Evolutionary conservation across 2,888 invertebrate genomes (phyloP), one percentile per base, ranked within the genome.

Genomic region (Drosophila hamatofila): DNA sequence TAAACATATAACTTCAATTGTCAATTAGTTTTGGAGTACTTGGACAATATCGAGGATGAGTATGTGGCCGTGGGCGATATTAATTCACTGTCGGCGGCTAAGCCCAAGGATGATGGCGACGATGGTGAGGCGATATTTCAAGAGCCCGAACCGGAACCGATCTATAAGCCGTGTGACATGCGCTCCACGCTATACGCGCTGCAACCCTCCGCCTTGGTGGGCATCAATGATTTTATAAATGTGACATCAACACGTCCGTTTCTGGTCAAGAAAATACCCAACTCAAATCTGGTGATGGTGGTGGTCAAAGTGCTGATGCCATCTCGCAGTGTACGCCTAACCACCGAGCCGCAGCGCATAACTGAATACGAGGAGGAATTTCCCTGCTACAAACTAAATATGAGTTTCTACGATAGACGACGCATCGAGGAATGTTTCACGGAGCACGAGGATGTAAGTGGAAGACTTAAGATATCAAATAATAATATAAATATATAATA

Each of bases 211-310:
- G 80, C 84, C 0, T 69, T 92, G 7, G 93, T 94, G 66, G 94
- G 94, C 77, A 92, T 94, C 67, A 92, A 93, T 69, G 92, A 93
- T 9, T 92, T 92, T 73, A 90, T 93, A 37, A 81, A 92, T 49
- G 84, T 91, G 33, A 93, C 93, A 35, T 93, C 93, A 75, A 94
- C 94, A 27, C 94, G 95, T 61, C 94, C 95, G 4, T 97, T 96
- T 91, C 95, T 95, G 92, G 95, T 96, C 1, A 95, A 96, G 77
- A 94, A 95, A 88, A 95, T 97, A 41, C 95, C 95, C 0, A 94
- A 96, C 85, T 97, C 97, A 25, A 97, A 97, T 93, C 93, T 97
- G 66, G 90, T 97, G 37, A 92, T 97, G 73, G 94, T 97, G 52
- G 96, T 96, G 16, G 95, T 97, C 6, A 94, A 96, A 86, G 93